These are phyloP conservation scores for Ichneumoninae sp. DNA, from an alignment of 2,888 invertebrate species.

Conservation along the genomic window DNA sequence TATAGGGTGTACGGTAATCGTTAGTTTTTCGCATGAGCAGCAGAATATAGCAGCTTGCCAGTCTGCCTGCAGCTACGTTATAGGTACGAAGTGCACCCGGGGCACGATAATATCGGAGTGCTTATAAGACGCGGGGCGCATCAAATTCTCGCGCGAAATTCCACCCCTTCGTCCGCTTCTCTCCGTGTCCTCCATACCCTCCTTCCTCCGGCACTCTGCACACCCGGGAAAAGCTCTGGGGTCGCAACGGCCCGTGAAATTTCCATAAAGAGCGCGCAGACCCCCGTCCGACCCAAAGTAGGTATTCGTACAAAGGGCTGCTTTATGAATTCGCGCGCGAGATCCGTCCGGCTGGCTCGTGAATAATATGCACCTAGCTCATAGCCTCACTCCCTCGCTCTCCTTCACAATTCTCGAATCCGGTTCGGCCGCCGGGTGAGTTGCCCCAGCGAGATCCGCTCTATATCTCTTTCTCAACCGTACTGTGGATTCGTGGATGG, in stretches of 20 bases:
- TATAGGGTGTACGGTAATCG: conserved; percentile 20
- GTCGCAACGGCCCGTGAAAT: conserved; percentile 79
- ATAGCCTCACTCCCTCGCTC: conserved; percentile 53
- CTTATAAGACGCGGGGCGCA: conserved; percentile 56
- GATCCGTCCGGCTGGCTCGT: conserved; percentile 80
- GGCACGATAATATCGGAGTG: conserved; percentile 56
- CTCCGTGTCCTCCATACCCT: conserved; percentile 33
- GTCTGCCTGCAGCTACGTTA: conserved; percentile 29
- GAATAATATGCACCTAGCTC: conserved; percentile 83
- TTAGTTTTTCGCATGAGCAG: conserved; percentile 35
- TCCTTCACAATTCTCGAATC: conserved; percentile 69
- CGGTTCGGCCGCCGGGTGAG: conserved; percentile 47
- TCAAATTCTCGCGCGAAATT: conserved; percentile 62
- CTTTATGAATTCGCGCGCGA: conserved; percentile 82
- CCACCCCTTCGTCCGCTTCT: conserved; percentile 41
- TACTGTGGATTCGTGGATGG: conserved; percentile 34
- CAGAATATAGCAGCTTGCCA: conserved; percentile 19
- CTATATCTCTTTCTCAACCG: conserved; percentile 38
- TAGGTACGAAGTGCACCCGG: conserved; percentile 31
- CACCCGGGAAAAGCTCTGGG: conserved; percentile 61
- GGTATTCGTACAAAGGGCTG: conserved; percentile 82
- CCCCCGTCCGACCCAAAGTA: conserved; percentile 64
- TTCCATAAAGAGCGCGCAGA: conserved; percentile 81
- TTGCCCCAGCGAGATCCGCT: conserved; percentile 13
- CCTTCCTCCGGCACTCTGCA: conserved; percentile 15